phyloP scores from a whole-genome alignment of 2,888 invertebrate species.

The Cephalotes varians region DNA sequence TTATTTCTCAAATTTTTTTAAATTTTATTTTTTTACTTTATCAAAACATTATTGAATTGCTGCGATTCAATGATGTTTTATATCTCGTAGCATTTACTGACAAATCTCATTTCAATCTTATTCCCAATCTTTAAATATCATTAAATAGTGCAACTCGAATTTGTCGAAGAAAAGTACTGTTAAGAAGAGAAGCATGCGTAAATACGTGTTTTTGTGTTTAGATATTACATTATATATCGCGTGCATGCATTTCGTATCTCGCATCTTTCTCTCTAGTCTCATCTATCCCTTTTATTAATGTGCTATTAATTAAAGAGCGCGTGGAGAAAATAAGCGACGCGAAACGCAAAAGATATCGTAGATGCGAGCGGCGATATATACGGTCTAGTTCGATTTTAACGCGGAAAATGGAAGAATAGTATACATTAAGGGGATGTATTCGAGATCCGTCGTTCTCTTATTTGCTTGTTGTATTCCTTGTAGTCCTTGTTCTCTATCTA shows the following conservation, averaged over 20 bases:
- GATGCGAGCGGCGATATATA: constrained; percentile 23
- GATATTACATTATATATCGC: not conserved
- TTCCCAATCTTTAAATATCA: not conserved
- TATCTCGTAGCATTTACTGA: not conserved
- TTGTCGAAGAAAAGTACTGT: not conserved
- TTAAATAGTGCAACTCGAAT: not conserved
- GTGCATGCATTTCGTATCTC: not conserved
- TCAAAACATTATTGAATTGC: not conserved
- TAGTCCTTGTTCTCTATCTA: constrained; percentile 36
- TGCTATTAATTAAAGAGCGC: constrained; percentile 26
- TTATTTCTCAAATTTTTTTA: constrained; percentile 14
- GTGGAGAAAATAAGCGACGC: not conserved
- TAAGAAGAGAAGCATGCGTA: not conserved
- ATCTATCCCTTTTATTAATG: not conserved
- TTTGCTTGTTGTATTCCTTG: constrained; percentile 36
- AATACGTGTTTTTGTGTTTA: not conserved
- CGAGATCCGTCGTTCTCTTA: constrained; percentile 19
- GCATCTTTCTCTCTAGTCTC: too few species aligned
- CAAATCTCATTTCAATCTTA: not conserved
- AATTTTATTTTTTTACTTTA: constrained; percentile 14
- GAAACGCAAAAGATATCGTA: constrained; percentile 13
- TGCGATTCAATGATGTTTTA: too few species aligned
- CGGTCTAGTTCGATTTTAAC: constrained; percentile 37
- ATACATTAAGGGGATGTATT: not conserved
- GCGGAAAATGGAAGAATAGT: constrained; percentile 18